phyloP scores from a whole-genome alignment of 2,113 vertebrate genomes.

The Percopsis transmontana region DNA sequence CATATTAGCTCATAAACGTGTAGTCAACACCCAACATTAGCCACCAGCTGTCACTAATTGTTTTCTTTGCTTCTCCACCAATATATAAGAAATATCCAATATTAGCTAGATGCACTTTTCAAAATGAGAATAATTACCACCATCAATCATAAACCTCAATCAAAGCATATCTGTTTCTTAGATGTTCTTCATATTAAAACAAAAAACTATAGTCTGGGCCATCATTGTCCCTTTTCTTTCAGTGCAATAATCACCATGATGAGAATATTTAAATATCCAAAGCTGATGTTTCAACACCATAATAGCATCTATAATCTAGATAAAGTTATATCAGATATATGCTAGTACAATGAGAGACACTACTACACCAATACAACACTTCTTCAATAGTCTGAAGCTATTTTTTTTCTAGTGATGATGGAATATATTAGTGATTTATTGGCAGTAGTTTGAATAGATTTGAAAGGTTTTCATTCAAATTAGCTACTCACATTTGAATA shows the following conservation, averaged over 20 bases:
- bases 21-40: no score
- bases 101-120: not conserved
- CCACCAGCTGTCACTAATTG: no score
- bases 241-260: not conserved
- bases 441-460: conserved; percentile 29
- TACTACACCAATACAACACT: conserved; percentile 50
- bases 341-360: conserved; percentile 51
- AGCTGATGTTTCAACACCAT: not conserved
- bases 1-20: no score
- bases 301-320: conserved; percentile 17
- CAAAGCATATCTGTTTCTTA: no score
- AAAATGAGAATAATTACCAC: no score
- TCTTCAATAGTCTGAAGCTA: conserved; percentile 32
- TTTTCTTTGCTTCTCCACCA: no score
- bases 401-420: conserved; percentile 20
- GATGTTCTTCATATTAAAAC: no score
- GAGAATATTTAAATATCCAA: not conserved
- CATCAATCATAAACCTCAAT: not conserved
- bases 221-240: not conserved
- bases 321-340: conserved; percentile 28
- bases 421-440: conserved; percentile 20
- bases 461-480: conserved; percentile 14
- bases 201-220: conserved; percentile 5
- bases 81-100: not conserved
- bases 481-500: conserved; percentile 10